Conservation (phyloP, 2,888 invertebrate species). For the Trachelus tabidus region DNA sequence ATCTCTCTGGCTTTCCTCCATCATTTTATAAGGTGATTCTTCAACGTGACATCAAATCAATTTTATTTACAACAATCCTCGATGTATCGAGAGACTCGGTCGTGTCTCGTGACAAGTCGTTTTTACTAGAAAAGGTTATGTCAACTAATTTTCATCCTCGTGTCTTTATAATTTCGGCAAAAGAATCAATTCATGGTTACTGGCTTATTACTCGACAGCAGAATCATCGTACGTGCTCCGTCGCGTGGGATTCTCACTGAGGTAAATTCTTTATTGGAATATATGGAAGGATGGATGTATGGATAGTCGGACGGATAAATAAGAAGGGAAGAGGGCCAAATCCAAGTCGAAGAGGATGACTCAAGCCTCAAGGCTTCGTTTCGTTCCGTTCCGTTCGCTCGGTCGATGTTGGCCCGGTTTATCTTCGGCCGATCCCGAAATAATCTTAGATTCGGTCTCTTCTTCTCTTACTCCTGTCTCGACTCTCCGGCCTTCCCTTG, state of each 20-base stretch:
- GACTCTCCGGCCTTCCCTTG: slow-evolving; percentile 17
- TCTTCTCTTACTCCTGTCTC: slow-evolving; percentile 39
- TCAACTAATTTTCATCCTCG: not conserved
- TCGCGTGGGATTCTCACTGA: not conserved
- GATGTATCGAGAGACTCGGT: not conserved
- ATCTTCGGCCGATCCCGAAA: slow-evolving; percentile 58
- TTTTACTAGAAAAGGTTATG: not conserved
- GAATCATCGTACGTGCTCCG: not conserved
- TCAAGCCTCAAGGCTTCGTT: slow-evolving; percentile 57
- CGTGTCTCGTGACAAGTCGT: not conserved
- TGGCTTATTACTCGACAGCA: not conserved
- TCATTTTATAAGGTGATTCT: not conserved
- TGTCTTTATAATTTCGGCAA: not conserved
- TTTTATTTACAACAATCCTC: not conserved
- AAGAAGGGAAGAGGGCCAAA: slow-evolving; percentile 24
- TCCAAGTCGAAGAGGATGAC: slow-evolving; percentile 39
- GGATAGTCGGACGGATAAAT: not conserved
- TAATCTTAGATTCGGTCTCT: slow-evolving; percentile 59
- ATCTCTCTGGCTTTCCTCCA: not conserved
- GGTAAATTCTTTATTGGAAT: not conserved
- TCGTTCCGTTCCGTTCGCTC: slow-evolving; percentile 36
- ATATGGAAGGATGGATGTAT: not conserved
- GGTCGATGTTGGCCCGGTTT: slow-evolving; percentile 60
- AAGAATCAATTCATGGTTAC: not conserved
- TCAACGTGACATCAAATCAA: not conserved